Evolutionary conservation across 2,113 vertebrate species (phyloP).

Genomic region (Neopipo cinnamomea): DNA sequence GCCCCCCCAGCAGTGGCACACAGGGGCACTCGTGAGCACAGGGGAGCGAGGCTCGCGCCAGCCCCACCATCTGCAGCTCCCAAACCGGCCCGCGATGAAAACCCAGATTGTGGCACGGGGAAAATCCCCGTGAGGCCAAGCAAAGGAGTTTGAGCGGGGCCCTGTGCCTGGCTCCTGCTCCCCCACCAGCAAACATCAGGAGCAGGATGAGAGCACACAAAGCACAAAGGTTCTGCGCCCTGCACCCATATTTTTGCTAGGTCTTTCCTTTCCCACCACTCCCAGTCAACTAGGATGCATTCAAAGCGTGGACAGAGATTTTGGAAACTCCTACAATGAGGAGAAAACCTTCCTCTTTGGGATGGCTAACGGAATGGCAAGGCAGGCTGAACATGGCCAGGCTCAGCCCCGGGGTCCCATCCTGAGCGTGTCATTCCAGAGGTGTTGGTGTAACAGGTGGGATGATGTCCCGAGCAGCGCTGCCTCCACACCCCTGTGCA

Average conservation of each 20-base stretch:
- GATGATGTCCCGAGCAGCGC: not conserved
- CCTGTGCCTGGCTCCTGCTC: not conserved
- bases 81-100: rapidly evolving
- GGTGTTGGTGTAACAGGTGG: not conserved
- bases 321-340: not conserved
- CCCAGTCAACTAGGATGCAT: not conserved
- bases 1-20: not conserved
- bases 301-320: not conserved
- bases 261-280: not conserved
- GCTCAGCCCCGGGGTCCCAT: not conserved
- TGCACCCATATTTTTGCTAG: not conserved
- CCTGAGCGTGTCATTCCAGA: not conserved
- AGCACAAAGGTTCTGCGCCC: not conserved
- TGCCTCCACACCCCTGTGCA: not conserved
- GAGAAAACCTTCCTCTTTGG: not conserved
- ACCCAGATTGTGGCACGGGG: not conserved
- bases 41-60: rapidly evolving
- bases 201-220: not conserved
- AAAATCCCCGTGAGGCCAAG: not conserved
- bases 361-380: not conserved
- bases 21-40: rapidly evolving
- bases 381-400: rapidly evolving
- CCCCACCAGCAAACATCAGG: not conserved
- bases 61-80: not conserved
- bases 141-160: rapidly evolving